phyloP scores from a whole-genome alignment of 2,888 invertebrate genomes.

The Pheosia gnoma region DNA sequence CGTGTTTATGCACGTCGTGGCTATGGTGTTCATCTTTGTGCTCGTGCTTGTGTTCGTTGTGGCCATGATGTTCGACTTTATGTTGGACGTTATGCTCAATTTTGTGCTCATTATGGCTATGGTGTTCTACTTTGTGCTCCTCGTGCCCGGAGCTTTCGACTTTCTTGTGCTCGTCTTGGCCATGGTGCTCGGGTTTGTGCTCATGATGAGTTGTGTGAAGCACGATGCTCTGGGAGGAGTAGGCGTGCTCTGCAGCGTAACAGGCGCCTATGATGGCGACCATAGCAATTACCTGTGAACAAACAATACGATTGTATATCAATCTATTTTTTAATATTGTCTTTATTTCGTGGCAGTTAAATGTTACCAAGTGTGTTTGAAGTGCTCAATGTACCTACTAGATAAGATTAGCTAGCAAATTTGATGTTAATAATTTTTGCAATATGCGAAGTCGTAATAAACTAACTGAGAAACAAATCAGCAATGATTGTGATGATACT shows the following conservation, averaged over 20 bases:
- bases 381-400: no score
- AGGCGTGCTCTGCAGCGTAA: slow-evolving; percentile 45
- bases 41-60: slow-evolving; percentile 15
- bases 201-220: slow-evolving; percentile 27
- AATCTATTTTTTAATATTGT: neutral
- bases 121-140: neutral
- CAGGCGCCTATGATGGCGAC: slow-evolving; percentile 41
- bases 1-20: slow-evolving; percentile 18
- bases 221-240: slow-evolving; percentile 48
- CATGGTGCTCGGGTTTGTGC: slow-evolving; percentile 14
- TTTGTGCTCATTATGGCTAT: slow-evolving; percentile 3
- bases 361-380: no score
- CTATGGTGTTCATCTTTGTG: slow-evolving; percentile 9
- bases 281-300: slow-evolving; percentile 40
- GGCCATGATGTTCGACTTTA: slow-evolving; percentile 14
- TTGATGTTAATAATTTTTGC: no score
- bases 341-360: no score
- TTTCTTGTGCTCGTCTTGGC: neutral
- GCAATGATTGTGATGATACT: no score
- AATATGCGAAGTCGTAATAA: no score
- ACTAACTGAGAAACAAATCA: no score
- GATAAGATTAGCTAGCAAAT: no score
- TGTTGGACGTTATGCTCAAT: slow-evolving; percentile 16
- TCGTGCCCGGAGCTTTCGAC: neutral
- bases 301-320: slow-evolving; percentile 1